Base-by-base conservation (phyloP, 2,888 invertebrate species). In the Calliphora vomitoria region DNA sequence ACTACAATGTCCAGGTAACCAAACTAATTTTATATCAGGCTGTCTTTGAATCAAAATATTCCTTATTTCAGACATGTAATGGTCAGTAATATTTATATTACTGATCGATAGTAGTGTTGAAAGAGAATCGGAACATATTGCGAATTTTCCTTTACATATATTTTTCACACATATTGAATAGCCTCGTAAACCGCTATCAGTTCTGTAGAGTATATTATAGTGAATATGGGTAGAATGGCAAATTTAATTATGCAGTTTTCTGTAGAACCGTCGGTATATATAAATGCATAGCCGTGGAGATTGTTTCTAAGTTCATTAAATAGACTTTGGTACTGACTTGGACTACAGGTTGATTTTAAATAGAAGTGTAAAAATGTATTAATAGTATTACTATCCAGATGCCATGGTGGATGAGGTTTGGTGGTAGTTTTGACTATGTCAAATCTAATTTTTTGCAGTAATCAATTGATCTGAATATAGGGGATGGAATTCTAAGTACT, bases 121-220 rank as follows among this genome's bases (percentile, higher is more conserved):
- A 20, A 71, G 71, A 18, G 71, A 71, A 6, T 53, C 50, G n/a
- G 64, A 35, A 18, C 71, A 71, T 35, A 53, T 71, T 8, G 18
- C 53, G 31, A 41, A 72, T 15, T 10, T 41, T 20, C 18, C 72
- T 15, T 18, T 20, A n/a, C n/a, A n/a, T n/a, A n/a, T n/a, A n/a
- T n/a, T n/a, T n/a, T n/a, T 41, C 15, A 20, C 25, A 11, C 41
- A 15, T 18, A 8, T 58, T 58, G 31, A n/a, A 50, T 15, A 1
- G 44, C 60, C 11, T 75, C 53, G 20, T 55, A 64, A 11, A 66
- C 6, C 10, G 62, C 47, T 44, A 75, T 62, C 44, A 75, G 18
- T 60, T 44, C 62, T 3, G 75, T 47, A 8, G 62, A 31, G 50
- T 50, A 71, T n/a, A 58, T 58, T 25, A 60, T 41, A 41, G 58